Evolutionary conservation across 2,888 invertebrate genomes (phyloP), one percentile per base, ranked within the genome.

Genomic region (Lucinisca nassula): DNA sequence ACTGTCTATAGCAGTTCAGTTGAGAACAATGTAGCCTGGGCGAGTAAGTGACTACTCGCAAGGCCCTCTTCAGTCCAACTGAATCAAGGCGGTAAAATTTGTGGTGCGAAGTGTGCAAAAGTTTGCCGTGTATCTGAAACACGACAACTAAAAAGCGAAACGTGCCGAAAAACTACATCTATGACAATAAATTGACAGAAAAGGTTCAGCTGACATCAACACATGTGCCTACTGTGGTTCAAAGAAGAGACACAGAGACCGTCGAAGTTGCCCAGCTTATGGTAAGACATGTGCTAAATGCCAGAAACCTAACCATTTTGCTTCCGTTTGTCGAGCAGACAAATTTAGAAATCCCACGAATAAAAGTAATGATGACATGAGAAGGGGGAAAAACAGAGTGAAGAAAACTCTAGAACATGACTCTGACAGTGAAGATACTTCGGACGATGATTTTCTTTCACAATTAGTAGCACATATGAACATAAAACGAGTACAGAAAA

Each of bases 241-340:
- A 30, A 8, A n/a, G 72, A 40, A n/a, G 40, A 8, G 14, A 40
- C 72, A 72, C n/a, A 35, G 14, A n/a, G 35, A 72, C 14, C n/a
- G 40, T 12, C 37, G 72, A n/a, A n/a, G n/a, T 10, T 72, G 72
- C 30, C 40, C 72, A 37, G 72, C 72, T 6, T 72, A 37, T 37
- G 72, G 72, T n/a, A 72, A 72, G n/a, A 72, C 40, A 8, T 72
- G 72, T 37, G n/a, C 35, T 37, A 37, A 37, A 72, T 72, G 72
- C 24, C 72, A 72, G 10, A 72, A 35, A 21, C 40, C 40, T 8
- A 37, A 72, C 30, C 72, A 72, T 40, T 72, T 72, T 72, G 72
- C 37, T 8, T 37, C 37, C 4, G 72, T 72, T 17, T 72, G 72
- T 40, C 6, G 72, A 72, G 37, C 72, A 21, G 40, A 40, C 24